A percentile compares a stretch with the other conserved stretches of the same genome.
Evolutionary conservation across 2,888 invertebrate genomes (phyloP).

Genomic region (Cosmorhoe ocellata): DNA sequence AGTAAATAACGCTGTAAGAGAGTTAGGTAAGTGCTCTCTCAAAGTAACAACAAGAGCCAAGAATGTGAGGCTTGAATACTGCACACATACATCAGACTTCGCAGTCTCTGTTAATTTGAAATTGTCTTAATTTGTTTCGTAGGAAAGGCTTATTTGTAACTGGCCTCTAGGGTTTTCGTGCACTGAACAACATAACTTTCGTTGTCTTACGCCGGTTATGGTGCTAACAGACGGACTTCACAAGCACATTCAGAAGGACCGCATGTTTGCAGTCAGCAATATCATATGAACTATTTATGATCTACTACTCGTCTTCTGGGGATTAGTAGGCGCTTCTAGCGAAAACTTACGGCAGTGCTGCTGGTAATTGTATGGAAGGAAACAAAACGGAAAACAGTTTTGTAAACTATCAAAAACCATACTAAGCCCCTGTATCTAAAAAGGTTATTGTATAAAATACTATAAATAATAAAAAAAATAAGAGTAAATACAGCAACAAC

Average conservation of each 20-base stretch:
- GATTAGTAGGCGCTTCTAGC: too few species aligned
- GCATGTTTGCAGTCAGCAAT: background rate
- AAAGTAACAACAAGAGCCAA: conserved; percentile 23
- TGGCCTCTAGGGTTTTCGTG: conserved; percentile 53
- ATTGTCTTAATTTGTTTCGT: conserved; percentile 77
- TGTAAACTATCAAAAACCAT: too few species aligned
- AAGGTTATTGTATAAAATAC: too few species aligned
- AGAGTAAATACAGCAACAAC: too few species aligned
- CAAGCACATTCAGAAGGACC: background rate
- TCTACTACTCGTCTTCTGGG: too few species aligned
- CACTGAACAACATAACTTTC: conserved; percentile 45
- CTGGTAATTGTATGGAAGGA: too few species aligned
- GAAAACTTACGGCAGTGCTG: too few species aligned
- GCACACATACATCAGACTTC: conserved; percentile 66
- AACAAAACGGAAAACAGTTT: too few species aligned
- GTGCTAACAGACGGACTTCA: conserved; percentile 1
- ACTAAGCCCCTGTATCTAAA: too few species aligned
- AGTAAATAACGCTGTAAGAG: background rate
- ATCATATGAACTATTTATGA: background rate
- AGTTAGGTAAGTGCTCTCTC: background rate
- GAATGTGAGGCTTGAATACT: conserved; percentile 53
- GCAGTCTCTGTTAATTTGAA: conserved; percentile 71
- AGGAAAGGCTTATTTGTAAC: conserved; percentile 64
- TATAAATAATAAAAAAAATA: too few species aligned
- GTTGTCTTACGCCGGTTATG: conserved; percentile 31